Percentiles rank a stretch among this genome's conserved stretches.
Conservation (phyloP, 2,888 invertebrate genomes). For the Leucophenga montana region DNA sequence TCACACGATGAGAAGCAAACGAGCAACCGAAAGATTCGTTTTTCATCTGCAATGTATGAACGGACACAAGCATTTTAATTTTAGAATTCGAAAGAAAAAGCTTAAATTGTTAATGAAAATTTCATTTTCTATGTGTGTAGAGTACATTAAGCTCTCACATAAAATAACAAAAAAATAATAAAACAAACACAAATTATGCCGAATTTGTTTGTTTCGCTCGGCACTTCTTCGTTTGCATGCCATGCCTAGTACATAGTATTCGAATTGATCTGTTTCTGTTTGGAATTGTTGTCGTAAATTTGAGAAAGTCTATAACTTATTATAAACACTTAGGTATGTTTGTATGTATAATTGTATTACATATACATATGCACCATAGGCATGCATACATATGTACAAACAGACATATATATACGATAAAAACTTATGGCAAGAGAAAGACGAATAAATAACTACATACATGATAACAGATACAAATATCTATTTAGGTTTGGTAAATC, state of each 20-base stretch:
- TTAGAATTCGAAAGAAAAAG: constrained; percentile 57
- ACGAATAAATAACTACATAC: no score
- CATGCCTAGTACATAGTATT: not conserved
- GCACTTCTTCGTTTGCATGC: no score
- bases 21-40: constrained; percentile 33
- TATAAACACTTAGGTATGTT: constrained; percentile 2
- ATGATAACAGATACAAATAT: no score
- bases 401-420: not conserved
- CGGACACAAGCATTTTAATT: constrained; percentile 57
- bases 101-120: constrained; percentile 59
- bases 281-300: constrained; percentile 11
- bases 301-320: constrained; percentile 1
- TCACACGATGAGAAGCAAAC: constrained; percentile 25
- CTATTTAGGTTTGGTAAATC: no score
- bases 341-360: constrained; percentile 34
- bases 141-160: constrained; percentile 52
- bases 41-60: constrained; percentile 45
- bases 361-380: constrained; percentile 17
- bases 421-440: not conserved
- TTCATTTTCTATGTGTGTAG: constrained; percentile 36
- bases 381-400: not conserved
- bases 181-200: constrained; percentile 1
- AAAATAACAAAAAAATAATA: constrained; percentile 30
- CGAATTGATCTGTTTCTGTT: constrained; percentile 10
- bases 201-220: not conserved